These are phyloP conservation scores for Aplocera efformata DNA, from an alignment of 2,888 invertebrate genomes.

Conservation along the genomic window DNA sequence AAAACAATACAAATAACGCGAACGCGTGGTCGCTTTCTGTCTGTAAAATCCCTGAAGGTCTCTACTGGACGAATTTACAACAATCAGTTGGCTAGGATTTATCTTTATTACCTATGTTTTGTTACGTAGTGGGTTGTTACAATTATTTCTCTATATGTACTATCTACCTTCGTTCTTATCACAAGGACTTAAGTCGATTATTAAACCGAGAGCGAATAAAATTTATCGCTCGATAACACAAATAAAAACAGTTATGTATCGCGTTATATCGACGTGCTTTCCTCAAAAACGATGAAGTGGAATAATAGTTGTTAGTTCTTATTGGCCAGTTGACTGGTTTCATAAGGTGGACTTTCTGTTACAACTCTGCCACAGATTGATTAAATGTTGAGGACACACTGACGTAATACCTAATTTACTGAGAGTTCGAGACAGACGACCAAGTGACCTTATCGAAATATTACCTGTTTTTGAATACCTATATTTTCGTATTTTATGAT, in stretches of 20 bases:
- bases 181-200: slow-evolving; percentile 50
- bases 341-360: slow-evolving; percentile 29
- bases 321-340: not conserved
- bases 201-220: slow-evolving; percentile 58
- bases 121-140: too few species aligned
- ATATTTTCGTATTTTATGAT: slow-evolving; percentile 1
- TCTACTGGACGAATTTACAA: too few species aligned
- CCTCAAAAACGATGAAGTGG: slow-evolving; percentile 1
- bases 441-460: slow-evolving; percentile 17
- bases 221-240: slow-evolving; percentile 60
- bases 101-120: too few species aligned
- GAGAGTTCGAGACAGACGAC: slow-evolving; percentile 7
- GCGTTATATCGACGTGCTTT: slow-evolving; percentile 45
- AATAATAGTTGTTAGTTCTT: not conserved
- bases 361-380: slow-evolving; percentile 32
- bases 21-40: too few species aligned
- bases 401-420: slow-evolving; percentile 18
- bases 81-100: too few species aligned
- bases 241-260: slow-evolving; percentile 38
- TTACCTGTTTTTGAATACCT: slow-evolving; percentile 12
- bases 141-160: too few species aligned
- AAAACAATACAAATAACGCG: too few species aligned
- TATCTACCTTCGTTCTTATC: slow-evolving; percentile 36
- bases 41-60: too few species aligned
- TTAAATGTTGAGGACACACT: slow-evolving; percentile 42